Conservation (phyloP, 2,113 vertebrate species). For the Rhinopomastus cyanomelas region DNA sequence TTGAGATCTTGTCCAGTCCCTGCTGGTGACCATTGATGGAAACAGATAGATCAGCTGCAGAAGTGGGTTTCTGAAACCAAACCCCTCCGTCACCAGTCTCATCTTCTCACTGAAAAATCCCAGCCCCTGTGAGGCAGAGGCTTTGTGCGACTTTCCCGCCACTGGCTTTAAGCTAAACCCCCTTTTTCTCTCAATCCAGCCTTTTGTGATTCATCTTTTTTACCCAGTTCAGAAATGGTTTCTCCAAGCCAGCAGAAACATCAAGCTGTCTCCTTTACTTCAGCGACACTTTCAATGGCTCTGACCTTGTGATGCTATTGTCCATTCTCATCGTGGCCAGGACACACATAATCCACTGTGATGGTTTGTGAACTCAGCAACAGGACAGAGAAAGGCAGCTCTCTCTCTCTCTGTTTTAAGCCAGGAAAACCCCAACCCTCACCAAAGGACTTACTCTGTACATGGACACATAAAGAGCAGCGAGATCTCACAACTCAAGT, state of each 20-base stretch:
- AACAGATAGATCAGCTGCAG: background rate
- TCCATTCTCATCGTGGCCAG: background rate
- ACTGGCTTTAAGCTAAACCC: background rate
- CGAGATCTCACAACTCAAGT: background rate
- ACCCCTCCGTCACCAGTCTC: background rate
- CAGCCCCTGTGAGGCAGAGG: background rate
- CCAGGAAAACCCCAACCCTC: background rate
- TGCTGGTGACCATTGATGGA: background rate
- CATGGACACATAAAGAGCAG: background rate
- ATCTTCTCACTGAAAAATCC: background rate
- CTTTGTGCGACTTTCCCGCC: background rate
- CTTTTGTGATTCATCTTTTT: background rate
- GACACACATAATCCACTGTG: background rate
- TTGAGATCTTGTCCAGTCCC: background rate
- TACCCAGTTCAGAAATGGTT: constrained; percentile 1
- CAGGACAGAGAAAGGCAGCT: constrained; percentile 2
- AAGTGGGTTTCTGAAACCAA: background rate
- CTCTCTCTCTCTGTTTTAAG: background rate
- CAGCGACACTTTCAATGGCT: background rate
- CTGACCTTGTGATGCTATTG: constrained; percentile 7
- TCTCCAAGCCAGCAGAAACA: background rate
- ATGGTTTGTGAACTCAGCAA: constrained; percentile 12
- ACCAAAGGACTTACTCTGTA: background rate
- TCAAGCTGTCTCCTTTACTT: constrained; percentile 12
- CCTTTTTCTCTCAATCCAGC: background rate